These are phyloP conservation scores for Peromyscus aztecus DNA, from an alignment of 2,797 vertebrate species.

Conservation along the genomic window DNA sequence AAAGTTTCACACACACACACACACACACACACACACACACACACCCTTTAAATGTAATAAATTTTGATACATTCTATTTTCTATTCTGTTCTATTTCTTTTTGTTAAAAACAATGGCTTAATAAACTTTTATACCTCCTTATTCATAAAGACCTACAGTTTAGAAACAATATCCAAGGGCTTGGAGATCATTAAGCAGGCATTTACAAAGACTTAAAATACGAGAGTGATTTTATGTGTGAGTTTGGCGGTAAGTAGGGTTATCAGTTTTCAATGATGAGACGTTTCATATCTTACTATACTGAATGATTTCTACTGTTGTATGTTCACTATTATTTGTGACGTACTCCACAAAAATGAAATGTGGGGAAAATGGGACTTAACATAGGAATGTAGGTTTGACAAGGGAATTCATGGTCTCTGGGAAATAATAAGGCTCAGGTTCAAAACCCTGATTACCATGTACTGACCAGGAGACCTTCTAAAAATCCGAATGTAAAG, in stretches of 20 bases:
- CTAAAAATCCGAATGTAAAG: not conserved
- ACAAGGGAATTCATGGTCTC: conserved; percentile 7
- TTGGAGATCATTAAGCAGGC: conserved; percentile 2
- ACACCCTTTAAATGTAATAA: not conserved
- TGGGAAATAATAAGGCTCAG: not conserved
- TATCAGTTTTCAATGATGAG: conserved; percentile 52
- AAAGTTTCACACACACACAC: not conserved
- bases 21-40: not conserved
- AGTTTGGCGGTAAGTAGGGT: not conserved
- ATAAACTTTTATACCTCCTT: conserved; percentile 29
- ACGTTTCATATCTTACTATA: not conserved
- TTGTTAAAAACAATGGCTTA: conserved; percentile 32
- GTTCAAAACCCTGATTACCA: conserved; percentile 44
- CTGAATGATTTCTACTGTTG: not conserved
- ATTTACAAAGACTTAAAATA: conserved; percentile 3
- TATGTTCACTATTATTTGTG: conserved; percentile 8
- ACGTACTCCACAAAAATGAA: conserved; percentile 52
- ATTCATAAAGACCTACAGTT: conserved; percentile 19
- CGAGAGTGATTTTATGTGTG: not conserved
- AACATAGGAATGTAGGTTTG: not conserved
- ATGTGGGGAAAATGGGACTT: conserved; percentile 4
- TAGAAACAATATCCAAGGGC: not conserved
- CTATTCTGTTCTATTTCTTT: conserved; percentile 15
- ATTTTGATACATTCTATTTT: conserved; percentile 37
- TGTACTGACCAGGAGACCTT: conserved; percentile 21